Conservation (phyloP, 2,797 vertebrate genomes). For the Sebastes steindachneri region DNA sequence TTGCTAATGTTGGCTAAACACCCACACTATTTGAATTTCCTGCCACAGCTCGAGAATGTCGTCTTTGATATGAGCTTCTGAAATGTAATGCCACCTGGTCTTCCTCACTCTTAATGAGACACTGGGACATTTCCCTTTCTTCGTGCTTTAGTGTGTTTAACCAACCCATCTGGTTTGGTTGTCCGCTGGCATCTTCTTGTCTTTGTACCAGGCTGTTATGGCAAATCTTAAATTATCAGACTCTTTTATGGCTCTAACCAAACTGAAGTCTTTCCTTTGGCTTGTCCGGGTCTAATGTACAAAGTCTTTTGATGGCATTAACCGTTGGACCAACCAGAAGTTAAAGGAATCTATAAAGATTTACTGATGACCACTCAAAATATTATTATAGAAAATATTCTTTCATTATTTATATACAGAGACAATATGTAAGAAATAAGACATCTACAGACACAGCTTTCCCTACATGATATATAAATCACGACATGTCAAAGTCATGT, state of each 20-base stretch:
- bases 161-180: slow-evolving; percentile 43
- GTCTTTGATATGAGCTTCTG: neutral
- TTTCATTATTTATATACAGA: neutral
- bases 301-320: neutral
- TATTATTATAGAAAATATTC: neutral
- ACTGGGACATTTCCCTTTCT: slow-evolving; percentile 3
- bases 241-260: neutral
- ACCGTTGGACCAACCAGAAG: neutral
- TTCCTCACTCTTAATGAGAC: neutral
- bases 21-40: neutral
- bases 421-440: neutral
- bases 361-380: neutral
- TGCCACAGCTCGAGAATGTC: neutral
- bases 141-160: neutral
- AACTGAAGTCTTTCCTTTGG: neutral
- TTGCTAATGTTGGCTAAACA: neutral
- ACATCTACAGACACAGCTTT: neutral
- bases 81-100: slow-evolving; percentile 6
- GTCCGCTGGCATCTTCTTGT: slow-evolving; percentile 4
- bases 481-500: neutral
- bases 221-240: slow-evolving; percentile 27
- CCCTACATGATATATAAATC: neutral
- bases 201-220: slow-evolving; percentile 5
- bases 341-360: neutral
- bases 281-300: neutral